A percentile compares a stretch with the other conserved stretches of the same genome.
Evolutionary conservation across 2,797 vertebrate species (phyloP).

Genomic region (Argyrosomus regius): DNA sequence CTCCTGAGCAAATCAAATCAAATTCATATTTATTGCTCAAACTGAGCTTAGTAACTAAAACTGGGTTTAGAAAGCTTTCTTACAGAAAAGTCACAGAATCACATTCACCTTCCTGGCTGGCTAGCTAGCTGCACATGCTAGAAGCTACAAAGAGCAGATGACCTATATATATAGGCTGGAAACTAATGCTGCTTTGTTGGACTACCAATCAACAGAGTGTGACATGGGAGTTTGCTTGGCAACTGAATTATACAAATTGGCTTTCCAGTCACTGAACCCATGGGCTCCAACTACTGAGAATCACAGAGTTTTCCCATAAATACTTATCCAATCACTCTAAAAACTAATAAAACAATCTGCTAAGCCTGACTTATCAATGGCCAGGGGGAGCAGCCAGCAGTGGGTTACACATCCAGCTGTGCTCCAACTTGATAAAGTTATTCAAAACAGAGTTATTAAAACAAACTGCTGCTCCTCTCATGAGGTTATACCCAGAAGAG

Average conservation of each 20-base stretch:
- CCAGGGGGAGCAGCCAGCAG: constrained; percentile 18
- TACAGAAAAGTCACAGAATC: neutral
- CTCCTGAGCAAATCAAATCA: neutral
- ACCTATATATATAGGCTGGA: too few species aligned
- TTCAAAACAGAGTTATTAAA: constrained; percentile 52
- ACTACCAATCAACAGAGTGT: neutral
- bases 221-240: constrained; percentile 1
- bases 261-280: constrained; percentile 5
- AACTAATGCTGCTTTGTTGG: neutral
- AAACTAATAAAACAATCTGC: constrained; percentile 16
- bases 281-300: constrained; percentile 13
- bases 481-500: constrained; percentile 28
- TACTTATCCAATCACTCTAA: constrained; percentile 37
- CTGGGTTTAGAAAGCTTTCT: neutral
- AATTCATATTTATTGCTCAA: neutral
- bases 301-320: constrained; percentile 34
- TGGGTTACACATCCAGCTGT: constrained; percentile 28
- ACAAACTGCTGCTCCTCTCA: constrained; percentile 37
- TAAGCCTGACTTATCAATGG: neutral
- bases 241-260: neutral
- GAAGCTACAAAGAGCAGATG: too few species aligned
- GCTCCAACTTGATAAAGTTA: constrained; percentile 44
- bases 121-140: neutral
- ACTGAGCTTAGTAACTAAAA: neutral
- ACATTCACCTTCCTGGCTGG: too few species aligned